A percentile compares a stretch with the other conserved stretches of the same genome.
Evolutionary conservation across 2,888 invertebrate genomes (phyloP).

Genomic region (Physocephala rufipes): DNA sequence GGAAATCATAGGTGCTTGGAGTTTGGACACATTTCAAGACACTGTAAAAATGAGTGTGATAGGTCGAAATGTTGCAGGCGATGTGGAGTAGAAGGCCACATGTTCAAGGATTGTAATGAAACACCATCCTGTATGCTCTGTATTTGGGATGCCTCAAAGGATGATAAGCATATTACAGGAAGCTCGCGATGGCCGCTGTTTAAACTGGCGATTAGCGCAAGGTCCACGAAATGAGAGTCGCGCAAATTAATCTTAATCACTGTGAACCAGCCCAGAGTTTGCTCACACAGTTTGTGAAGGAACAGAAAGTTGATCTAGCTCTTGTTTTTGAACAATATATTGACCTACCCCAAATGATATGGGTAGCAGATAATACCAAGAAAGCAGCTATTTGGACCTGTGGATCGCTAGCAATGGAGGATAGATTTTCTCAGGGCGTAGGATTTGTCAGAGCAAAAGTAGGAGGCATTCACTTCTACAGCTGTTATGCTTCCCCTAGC

Average conservation of each 20-base stretch:
- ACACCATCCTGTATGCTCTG: neutral
- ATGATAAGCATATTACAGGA: neutral
- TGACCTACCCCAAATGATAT: too few species aligned
- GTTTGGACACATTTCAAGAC: neutral
- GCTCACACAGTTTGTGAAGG: neutral
- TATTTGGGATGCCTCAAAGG: neutral
- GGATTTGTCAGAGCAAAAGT: neutral
- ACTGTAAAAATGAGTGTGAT: neutral
- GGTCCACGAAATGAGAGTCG: neutral
- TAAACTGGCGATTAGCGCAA: neutral
- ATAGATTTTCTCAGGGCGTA: neutral
- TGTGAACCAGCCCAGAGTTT: neutral
- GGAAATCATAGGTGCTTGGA: neutral
- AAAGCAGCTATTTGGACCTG: neutral
- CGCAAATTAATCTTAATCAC: slow-evolving; percentile 1
- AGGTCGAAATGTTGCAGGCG: neutral
- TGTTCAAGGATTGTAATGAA: neutral
- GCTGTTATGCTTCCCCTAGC: neutral
- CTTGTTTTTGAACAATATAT: neutral
- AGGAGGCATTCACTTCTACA: neutral
- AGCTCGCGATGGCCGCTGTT: neutral
- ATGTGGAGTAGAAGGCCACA: too few species aligned
- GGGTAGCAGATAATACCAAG: neutral
- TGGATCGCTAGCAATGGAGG: neutral
- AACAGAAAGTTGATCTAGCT: neutral